phyloP scores from a whole-genome alignment of 2,113 vertebrate genomes.

The Hyperopisus bebe region DNA sequence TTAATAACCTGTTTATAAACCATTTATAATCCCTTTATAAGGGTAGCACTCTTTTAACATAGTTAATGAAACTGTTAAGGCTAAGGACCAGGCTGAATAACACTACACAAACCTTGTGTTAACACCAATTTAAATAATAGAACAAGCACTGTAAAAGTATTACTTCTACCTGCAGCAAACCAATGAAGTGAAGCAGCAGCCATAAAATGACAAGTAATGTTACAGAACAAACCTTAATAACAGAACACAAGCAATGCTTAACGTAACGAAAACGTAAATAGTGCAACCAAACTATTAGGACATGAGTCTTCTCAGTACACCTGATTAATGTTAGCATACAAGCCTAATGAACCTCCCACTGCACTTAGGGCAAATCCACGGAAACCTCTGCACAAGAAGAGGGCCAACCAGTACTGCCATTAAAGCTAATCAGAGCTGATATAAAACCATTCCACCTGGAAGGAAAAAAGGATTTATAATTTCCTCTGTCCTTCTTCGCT shows the following conservation, averaged over 20 bases:
- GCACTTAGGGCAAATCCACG: background rate
- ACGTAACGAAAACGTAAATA: background rate
- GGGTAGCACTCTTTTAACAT: no score
- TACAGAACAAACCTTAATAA: background rate
- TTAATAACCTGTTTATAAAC: no score
- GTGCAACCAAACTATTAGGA: background rate
- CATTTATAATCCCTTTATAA: no score
- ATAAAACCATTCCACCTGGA: conserved; percentile 21
- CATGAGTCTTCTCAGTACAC: background rate
- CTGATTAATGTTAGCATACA: background rate
- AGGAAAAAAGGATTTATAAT: conserved; percentile 1
- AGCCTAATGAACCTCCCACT: background rate
- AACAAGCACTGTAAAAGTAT: background rate
- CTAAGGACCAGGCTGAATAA: background rate
- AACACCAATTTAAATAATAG: background rate
- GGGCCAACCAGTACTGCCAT: background rate
- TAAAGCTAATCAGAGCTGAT: conserved; percentile 7
- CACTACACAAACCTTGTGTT: background rate
- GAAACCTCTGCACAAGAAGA: background rate
- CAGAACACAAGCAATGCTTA: background rate
- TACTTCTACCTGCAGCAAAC: background rate
- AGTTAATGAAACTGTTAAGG: no score
- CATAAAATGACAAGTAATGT: background rate
- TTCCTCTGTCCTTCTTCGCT: conserved; percentile 38
- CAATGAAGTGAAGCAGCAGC: background rate